Base-by-base conservation (phyloP, 2,888 invertebrate genomes). In the Aporophyla nigra region DNA sequence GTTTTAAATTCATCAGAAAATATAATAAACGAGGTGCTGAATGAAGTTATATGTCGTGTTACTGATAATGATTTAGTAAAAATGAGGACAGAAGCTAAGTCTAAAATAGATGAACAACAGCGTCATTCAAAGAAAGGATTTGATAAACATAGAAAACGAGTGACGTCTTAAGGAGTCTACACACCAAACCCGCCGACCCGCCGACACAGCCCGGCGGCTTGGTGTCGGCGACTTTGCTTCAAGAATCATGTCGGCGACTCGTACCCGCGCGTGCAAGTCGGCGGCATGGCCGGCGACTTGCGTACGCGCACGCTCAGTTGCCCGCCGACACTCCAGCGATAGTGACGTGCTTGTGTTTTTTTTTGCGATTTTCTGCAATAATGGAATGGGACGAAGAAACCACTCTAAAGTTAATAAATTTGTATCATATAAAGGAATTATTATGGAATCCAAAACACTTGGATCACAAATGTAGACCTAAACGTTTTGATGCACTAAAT, bases 281-380 rank as follows among this genome's bases (percentile, higher is more conserved):
- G 63, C 46, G 46, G 61, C 61, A 62, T 62, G 65, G 65, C 65
- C 65, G 66, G 66, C 66, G 66, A 66, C 66, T 56, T 56, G 46
- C 56, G 58, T 58, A 59, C 54, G 63, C 40, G 40, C 61, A 71
- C 61, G 59, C 61, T 71, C 58, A 53, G 54, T 56, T 68, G 68
- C 68, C 68, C 68, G 54, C 68, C 56, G 54, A 56, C 54, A 56
- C 68, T 68, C 68, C 56, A 68, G 68, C 66, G 66, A 66, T 66
- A 63, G 62, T 63, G 43, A 63, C 62, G 62, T 63, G 62, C 62
- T 63, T 63, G 62, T 43, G 62, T 63, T 63, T 63, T 63, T 33
- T 63, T 63, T 63, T 63, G 62, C 62, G n/a, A 63, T 63, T 63
- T 63, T 63, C 62, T 63, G 62, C 62, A 63, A 63, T 63, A 63